Base-by-base conservation (phyloP, 2,797 vertebrate genomes). In the Pachyuromys duprasi region DNA sequence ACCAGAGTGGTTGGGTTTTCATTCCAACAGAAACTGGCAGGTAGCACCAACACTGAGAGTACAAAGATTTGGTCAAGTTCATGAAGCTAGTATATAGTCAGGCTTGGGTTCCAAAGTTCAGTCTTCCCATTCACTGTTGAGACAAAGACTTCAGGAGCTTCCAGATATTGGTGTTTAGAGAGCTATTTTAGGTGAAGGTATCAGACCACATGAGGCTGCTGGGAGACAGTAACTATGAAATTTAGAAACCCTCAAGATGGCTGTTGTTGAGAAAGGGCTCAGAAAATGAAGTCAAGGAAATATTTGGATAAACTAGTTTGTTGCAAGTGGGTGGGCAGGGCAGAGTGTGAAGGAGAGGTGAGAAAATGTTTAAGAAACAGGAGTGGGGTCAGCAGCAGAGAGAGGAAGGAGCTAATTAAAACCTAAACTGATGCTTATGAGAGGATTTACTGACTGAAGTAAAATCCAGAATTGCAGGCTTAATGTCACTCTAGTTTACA, bases 361-460 rank as follows among this genome's bases (percentile, higher is more conserved):
- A 13, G 13, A 76, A 89, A 86, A 49, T 8, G 31, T 53, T 89
- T 80, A 80, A 28, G 31, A 89, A 74, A 53, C 26, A 14, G 36
- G 87, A 83, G 33, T 4, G 33, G 76, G 78, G 69, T 13, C 5
- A 33, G 12, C 57, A 79, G 6, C 33, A 55, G 70, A 86, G 33
- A 60, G 78, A 12, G 1, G 33, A 57, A 86, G 63, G 49, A 96
- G 33, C 78, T 72, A 28, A 45, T 42, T 79, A 78, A 96, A 60
- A 36, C 36, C 91, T 96, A 95, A 95, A 83, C 69, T 83, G 94
- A 95, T 96, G 89, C 87, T 97, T 98, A 97, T 2, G 55, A 97
- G 74, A 55, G 80, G 97, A 97, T 98, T 98, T 98, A 98, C 92
- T 96, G 95, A 96, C 93, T 70, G 92, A 95, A 97, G 95, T 98